Evolutionary conservation across 2,888 invertebrate species (phyloP).

Genomic region (Tubiluchus corallicola): DNA sequence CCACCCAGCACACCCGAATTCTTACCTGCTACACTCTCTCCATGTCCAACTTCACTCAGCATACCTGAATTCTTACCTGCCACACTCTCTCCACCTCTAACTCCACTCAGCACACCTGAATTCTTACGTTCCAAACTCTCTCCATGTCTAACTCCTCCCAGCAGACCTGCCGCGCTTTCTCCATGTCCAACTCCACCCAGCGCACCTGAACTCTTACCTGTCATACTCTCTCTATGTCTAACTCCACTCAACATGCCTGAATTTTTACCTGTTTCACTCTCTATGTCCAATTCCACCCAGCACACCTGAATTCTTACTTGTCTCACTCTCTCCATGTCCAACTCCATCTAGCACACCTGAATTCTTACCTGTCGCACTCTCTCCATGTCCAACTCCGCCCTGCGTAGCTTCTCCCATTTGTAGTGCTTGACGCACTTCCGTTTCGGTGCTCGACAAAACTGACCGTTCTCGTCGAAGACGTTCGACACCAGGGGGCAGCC

Average conservation of each 20-base stretch:
- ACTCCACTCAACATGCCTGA: conserved; percentile 70
- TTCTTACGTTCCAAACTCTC: neutral
- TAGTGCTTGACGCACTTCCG: conserved; percentile 77
- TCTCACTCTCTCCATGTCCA: conserved; percentile 7
- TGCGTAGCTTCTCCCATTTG: conserved; percentile 81
- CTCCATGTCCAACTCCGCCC: conserved; percentile 90
- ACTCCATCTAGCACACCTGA: neutral
- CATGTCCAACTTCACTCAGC: too few species aligned
- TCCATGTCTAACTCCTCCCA: neutral
- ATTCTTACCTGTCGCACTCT: conserved; percentile 37
- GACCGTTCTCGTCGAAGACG: conserved; percentile 62
- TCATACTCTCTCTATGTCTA: conserved; percentile 65
- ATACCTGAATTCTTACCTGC: too few species aligned
- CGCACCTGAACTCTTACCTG: too few species aligned
- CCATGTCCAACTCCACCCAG: too few species aligned
- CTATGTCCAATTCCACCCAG: conserved; percentile 4
- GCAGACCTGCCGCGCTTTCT: conserved; percentile 1
- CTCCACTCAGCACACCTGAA: conserved; percentile 65
- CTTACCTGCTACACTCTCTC: too few species aligned
- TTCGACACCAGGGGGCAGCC: conserved; percentile 73
- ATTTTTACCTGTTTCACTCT: conserved; percentile 4
- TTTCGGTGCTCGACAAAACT: conserved; percentile 70
- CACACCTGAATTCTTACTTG: neutral
- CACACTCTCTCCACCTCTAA: conserved; percentile 67
- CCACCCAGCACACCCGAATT: conserved; percentile 19